Evolutionary conservation across 2,888 invertebrate species (phyloP).

Genomic region (Drosophila macrothrix): DNA sequence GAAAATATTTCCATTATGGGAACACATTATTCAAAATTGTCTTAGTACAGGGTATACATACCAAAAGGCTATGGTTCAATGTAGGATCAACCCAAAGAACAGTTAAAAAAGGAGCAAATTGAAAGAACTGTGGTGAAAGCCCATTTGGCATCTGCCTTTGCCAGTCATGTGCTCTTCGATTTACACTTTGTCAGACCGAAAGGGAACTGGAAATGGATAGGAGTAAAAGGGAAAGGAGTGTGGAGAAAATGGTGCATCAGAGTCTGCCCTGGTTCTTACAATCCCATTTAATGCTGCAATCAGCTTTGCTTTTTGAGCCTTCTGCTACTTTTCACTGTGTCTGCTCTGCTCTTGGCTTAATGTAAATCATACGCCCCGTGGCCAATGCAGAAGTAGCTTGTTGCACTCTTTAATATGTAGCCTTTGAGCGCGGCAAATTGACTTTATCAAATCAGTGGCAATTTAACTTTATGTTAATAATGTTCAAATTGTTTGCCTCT

Average conservation of each 20-base stretch:
- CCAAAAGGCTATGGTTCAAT: neutral
- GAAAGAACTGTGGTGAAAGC: constrained; percentile 60
- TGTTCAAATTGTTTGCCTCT: neutral
- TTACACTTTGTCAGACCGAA: constrained; percentile 47
- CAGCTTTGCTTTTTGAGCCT: constrained; percentile 70
- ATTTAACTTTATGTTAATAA: constrained; percentile 5
- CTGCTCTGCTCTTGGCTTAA: constrained; percentile 43
- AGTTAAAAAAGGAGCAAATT: constrained; percentile 27
- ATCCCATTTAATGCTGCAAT: constrained; percentile 75
- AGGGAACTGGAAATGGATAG: neutral
- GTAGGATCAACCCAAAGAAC: constrained; percentile 7
- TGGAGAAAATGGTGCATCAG: neutral
- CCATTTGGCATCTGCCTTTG: constrained; percentile 54
- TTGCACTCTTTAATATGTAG: constrained; percentile 29
- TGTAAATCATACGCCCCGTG: constrained; percentile 68
- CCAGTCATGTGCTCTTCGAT: constrained; percentile 56
- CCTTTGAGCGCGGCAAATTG: constrained; percentile 19
- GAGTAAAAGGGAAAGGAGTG: neutral
- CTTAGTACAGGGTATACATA: constrained; percentile 9
- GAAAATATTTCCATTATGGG: neutral
- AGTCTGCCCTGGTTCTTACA: constrained; percentile 28
- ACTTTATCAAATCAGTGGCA: constrained; percentile 22
- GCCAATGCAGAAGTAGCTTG: constrained; percentile 37
- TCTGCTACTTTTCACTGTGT: constrained; percentile 48
- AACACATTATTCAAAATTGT: neutral